phyloP scores from a whole-genome alignment of 2,888 invertebrate species.

The Epirrita christyi region DNA sequence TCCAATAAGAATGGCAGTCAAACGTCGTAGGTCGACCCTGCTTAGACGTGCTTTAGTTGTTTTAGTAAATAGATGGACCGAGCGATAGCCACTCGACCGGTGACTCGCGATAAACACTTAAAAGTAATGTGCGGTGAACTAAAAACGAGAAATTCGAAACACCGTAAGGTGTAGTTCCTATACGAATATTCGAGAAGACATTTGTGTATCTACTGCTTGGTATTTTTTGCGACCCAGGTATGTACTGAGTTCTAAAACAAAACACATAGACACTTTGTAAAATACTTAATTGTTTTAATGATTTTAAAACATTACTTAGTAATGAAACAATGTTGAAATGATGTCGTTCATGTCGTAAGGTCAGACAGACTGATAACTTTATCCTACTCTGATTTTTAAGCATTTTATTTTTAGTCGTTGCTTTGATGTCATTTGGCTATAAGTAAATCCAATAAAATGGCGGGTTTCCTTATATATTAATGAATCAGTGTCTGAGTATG shows the following conservation, averaged over 20 bases:
- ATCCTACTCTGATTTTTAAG: slow-evolving; percentile 11
- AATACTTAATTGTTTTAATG: not conserved
- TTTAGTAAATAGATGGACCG: slow-evolving; percentile 29
- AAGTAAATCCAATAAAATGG: not conserved
- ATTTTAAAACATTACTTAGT: slow-evolving; percentile 4
- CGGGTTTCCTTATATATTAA: slow-evolving; percentile 8
- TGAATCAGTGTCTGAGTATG: not conserved
- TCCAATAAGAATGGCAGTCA: slow-evolving; percentile 46
- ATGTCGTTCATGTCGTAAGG: slow-evolving; percentile 17
- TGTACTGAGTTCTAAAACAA: not conserved
- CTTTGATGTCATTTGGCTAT: slow-evolving; percentile 19
- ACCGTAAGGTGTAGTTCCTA: slow-evolving; percentile 26
- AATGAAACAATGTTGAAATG: not conserved
- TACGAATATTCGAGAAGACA: slow-evolving; percentile 10
- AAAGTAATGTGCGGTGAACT: slow-evolving; percentile 29
- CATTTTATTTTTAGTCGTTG: slow-evolving; percentile 23
- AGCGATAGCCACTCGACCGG: slow-evolving; percentile 19
- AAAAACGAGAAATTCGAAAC: slow-evolving; percentile 25
- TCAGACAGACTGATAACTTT: slow-evolving; percentile 25
- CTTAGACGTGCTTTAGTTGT: slow-evolving; percentile 40
- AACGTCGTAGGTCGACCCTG: slow-evolving; percentile 36
- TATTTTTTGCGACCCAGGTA: slow-evolving; percentile 9
- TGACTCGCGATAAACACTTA: slow-evolving; percentile 14
- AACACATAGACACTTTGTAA: too few species aligned
- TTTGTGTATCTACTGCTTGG: not conserved